These are phyloP conservation scores for Platycnemis pennipes DNA, from an alignment of 2,888 invertebrate genomes.

Conservation along the genomic window DNA sequence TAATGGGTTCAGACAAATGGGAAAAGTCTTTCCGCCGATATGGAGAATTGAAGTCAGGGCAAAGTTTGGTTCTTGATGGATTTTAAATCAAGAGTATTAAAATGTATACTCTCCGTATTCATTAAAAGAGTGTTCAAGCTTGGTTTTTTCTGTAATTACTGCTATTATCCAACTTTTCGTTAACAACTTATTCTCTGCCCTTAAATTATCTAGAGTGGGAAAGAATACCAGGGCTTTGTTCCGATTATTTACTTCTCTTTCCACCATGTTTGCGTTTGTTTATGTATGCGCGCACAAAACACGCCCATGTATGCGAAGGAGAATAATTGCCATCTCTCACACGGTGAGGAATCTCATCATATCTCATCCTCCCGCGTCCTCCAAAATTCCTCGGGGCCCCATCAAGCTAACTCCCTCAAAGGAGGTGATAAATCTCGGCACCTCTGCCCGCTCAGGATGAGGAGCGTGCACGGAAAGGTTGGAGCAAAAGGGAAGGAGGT, in stretches of 20 bases:
- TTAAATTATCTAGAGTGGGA: too few species aligned
- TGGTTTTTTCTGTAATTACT: too few species aligned
- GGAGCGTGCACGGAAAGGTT: constrained; percentile 14
- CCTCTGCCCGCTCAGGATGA: not conserved
- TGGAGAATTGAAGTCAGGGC: too few species aligned
- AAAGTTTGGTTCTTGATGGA: too few species aligned
- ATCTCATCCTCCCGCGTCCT: not conserved
- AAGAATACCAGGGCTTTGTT: not conserved
- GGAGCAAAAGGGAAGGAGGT: not conserved
- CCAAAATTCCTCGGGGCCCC: constrained; percentile 11
- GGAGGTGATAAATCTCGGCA: constrained; percentile 44
- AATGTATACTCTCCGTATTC: too few species aligned
- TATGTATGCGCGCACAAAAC: not conserved
- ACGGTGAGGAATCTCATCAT: constrained; percentile 1
- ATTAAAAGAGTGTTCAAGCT: not conserved
- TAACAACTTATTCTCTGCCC: not conserved
- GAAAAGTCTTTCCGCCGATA: too few species aligned
- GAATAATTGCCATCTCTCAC: constrained; percentile 3
- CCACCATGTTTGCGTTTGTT: not conserved
- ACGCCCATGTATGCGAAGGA: not conserved
- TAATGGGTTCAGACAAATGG: too few species aligned
- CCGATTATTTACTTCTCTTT: not conserved
- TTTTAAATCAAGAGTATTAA: too few species aligned
- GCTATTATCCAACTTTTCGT: not conserved
- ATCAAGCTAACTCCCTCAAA: not conserved